Evolutionary conservation across 2,113 vertebrate species (phyloP), one percentile per base, ranked within the genome.

Genomic region (Phalacrocorax brasilianus): DNA sequence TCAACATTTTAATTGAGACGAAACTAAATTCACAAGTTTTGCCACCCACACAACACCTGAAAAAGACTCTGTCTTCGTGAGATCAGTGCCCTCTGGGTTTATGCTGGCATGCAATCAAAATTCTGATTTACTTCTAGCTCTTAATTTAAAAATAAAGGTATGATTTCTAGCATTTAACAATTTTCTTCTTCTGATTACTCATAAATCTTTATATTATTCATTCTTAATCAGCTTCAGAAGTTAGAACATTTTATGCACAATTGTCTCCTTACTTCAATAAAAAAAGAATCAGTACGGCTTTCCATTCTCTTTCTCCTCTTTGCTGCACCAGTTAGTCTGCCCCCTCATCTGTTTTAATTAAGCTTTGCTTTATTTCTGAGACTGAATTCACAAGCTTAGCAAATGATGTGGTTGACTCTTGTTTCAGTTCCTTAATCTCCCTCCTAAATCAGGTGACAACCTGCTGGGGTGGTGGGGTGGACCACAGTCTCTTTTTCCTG

Each of bases 331-430:
- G 71, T 92, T 96, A 77, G 45, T 96, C 87, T 93, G 70, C 42
- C 73, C 40, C 63, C 65, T 96, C 87, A 93, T 89, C 77, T 96
- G 84, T 88, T 97, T 97, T 96, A 95, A 95, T 96, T 96, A 97
- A 97, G 58, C 18, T 87, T 88, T 83, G 23, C 85, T 97, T 95
- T 96, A 93, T 95, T 97, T 96, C 93, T 97, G 73, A 96, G 86
- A 76, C 52, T 96, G 90, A 95, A 91, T 95, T 96, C 77, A 94
- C 77, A 90, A 80, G 42, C 23, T 93, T 88, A 91, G 58, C 72
- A 96, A 97, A 92, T 87, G 26, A 89, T 70, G 74, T 92, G 45
- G 11, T 32, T 68, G 55, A 8, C 26, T 96, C 65, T 88, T 63
- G 50, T 79, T 92, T 94, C 76, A 65, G 67, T 94, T 92, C n/a